Evolutionary conservation across 2,888 invertebrate species (phyloP).

Genomic region (Pediacus dermestoides): DNA sequence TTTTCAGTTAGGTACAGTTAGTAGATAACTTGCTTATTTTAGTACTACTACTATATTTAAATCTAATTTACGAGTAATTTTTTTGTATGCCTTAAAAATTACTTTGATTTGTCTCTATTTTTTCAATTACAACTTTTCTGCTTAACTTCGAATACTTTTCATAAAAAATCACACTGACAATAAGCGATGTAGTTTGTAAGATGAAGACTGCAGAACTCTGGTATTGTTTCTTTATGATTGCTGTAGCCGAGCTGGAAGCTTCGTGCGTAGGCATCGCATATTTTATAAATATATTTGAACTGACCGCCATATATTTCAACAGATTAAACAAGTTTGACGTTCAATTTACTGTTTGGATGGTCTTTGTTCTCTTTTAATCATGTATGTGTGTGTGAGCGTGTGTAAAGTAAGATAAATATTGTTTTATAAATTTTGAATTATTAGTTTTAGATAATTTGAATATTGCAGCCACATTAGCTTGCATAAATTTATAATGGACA

Average conservation of each 20-base stretch:
- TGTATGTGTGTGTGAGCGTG: constrained; percentile 17
- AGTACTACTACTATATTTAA: too few species aligned
- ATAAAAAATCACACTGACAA: too few species aligned
- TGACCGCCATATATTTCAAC: constrained; percentile 42
- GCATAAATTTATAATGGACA: constrained; percentile 1
- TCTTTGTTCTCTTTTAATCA: constrained; percentile 36
- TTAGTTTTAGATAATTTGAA: constrained; percentile 20
- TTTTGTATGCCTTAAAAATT: too few species aligned
- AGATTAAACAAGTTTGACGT: constrained; percentile 44
- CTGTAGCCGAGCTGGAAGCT: constrained; percentile 15
- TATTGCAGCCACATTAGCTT: constrained; percentile 28
- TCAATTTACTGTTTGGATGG: constrained; percentile 41
- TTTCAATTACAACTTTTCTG: too few species aligned
- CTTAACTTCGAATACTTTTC: too few species aligned
- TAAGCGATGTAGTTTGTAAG: too few species aligned
- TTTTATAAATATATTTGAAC: constrained; percentile 35
- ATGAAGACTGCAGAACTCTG: too few species aligned
- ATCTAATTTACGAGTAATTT: too few species aligned
- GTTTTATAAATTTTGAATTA: constrained; percentile 24
- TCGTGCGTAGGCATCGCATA: constrained; percentile 31
- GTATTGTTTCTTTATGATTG: constrained; percentile 11
- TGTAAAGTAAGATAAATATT: constrained; percentile 23
- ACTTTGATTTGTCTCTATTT: too few species aligned
- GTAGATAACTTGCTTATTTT: too few species aligned
- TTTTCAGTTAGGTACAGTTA: too few species aligned